Evolutionary conservation across 1,140 invertebrate genomes (phyloP).

Genomic region (Drosophila erecta): DNA sequence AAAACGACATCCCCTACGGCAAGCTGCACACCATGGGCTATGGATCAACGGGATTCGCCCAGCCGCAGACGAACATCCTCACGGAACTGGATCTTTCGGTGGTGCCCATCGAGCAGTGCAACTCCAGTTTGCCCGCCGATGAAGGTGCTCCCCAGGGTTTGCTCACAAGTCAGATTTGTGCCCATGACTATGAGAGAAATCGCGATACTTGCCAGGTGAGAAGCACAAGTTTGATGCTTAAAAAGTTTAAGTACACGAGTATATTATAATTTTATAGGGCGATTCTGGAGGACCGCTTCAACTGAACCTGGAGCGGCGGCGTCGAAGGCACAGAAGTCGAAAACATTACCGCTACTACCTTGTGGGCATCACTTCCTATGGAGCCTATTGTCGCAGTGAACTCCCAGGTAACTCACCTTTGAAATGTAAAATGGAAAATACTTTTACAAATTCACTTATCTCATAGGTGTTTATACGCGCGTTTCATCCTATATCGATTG

Average conservation of each 20-base stretch:
- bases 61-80: slow-evolving; percentile 58
- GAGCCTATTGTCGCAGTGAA: slow-evolving; percentile 70
- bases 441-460: background rate
- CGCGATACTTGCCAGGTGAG: slow-evolving; percentile 71
- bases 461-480: slow-evolving; percentile 85
- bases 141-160: slow-evolving; percentile 46
- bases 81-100: slow-evolving; percentile 62
- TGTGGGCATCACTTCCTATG: slow-evolving; percentile 81
- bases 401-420: slow-evolving; percentile 46
- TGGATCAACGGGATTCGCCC: slow-evolving; percentile 61
- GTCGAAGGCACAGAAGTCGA: slow-evolving; percentile 25
- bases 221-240: background rate
- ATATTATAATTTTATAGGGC: slow-evolving; percentile 19
- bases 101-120: slow-evolving; percentile 49
- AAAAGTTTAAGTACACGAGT: background rate
- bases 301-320: slow-evolving; percentile 72
- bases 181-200: slow-evolving; percentile 58
- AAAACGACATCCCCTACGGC: slow-evolving; percentile 54
- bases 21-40: slow-evolving; percentile 66
- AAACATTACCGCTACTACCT: slow-evolving; percentile 57
- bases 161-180: slow-evolving; percentile 63
- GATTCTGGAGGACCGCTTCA: slow-evolving; percentile 66
- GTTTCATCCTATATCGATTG: slow-evolving; percentile 85
- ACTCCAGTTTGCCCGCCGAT: slow-evolving; percentile 45
- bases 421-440: background rate